Evolutionary conservation across 1,140 invertebrate genomes (phyloP), one percentile per base, ranked within the genome.

Genomic region (Tetramorium parvispinum): DNA sequence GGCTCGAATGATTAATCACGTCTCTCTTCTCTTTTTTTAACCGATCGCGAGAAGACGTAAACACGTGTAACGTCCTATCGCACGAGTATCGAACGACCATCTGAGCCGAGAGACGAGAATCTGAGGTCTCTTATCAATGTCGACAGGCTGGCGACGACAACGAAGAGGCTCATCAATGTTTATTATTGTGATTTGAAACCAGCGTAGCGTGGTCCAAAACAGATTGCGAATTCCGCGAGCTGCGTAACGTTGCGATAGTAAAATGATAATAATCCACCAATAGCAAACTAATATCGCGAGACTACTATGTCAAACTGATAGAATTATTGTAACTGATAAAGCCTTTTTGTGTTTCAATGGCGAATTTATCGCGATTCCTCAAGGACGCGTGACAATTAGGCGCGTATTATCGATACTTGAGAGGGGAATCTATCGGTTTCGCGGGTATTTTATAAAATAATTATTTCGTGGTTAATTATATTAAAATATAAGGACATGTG

Each of bases 241-340:
- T 27, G 10, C 66, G 13, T 59, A 71, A 68, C 6, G 18, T 46
- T 18, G 24, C 18, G 40, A 37, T 40, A 59, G 73, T 18, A 32
- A 76, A 13, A 21, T 27, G 76, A 79, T 37, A 32, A 32, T 32
- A 32, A 32, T 32, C 32, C 32, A 32, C 32, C 32, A 32, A 27
- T 21, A 40, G 13, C 40, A 32, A 40, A 32, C 4, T 18, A 71
- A 82, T 82, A 37, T n/a, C n/a, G 32, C 18, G 24, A 82, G 43
- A 82, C 18, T 73, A 73, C 18, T 37, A 57, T 40, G 37, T 73
- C 66, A 59, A 59, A 73, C 24, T 46, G 79, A 82, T 59, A 24
- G 27, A 73, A 82, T 82, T 70, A 70, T 70, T 66, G 40, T 55
- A 24, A n/a, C 37, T 43, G 63, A 82, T 57, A 82, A 82, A 81